Conservation (phyloP, 2,113 vertebrate species). For the Lutjanus erythropterus region DNA sequence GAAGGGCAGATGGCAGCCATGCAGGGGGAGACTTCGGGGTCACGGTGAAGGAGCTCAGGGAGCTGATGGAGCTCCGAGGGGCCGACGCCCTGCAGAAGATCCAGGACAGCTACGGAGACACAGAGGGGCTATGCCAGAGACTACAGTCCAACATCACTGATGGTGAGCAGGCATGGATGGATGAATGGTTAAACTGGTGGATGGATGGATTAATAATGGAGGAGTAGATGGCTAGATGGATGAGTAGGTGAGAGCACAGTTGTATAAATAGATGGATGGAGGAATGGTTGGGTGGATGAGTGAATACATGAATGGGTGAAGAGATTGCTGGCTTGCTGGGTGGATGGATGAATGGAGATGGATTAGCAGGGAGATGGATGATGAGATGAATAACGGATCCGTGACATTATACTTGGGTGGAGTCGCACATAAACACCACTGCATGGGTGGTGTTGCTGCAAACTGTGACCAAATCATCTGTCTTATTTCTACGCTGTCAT, state of each 20-base stretch:
- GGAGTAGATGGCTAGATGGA: constrained; percentile 19
- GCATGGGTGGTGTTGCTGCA: not conserved
- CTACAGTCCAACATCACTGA: constrained; percentile 89
- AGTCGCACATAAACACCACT: constrained; percentile 7
- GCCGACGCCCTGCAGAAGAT: constrained; percentile 90
- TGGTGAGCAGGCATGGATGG: constrained; percentile 80
- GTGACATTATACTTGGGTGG: constrained; percentile 2
- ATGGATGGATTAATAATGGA: constrained; percentile 29
- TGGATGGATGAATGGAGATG: constrained; percentile 10
- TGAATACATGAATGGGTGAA: constrained; percentile 28
- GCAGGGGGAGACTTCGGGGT: constrained; percentile 88
- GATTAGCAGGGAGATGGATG: not conserved
- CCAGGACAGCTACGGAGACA: constrained; percentile 88
- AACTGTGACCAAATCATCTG: not conserved
- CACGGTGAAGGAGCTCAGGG: constrained; percentile 88
- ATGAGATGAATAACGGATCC: constrained; percentile 9
- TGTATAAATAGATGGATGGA: constrained; percentile 18
- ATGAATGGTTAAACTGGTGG: not conserved
- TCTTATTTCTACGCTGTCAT: constrained; percentile 4
- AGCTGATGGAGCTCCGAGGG: constrained; percentile 93
- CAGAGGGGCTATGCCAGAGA: constrained; percentile 89
- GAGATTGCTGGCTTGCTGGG: not conserved
- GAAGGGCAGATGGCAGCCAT: constrained; percentile 80
- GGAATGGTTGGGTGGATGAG: constrained; percentile 12
- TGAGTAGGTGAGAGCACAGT: constrained; percentile 21